Base-by-base conservation (phyloP, 2,888 invertebrate species). In the Spatulosminthurus flaviceps region DNA sequence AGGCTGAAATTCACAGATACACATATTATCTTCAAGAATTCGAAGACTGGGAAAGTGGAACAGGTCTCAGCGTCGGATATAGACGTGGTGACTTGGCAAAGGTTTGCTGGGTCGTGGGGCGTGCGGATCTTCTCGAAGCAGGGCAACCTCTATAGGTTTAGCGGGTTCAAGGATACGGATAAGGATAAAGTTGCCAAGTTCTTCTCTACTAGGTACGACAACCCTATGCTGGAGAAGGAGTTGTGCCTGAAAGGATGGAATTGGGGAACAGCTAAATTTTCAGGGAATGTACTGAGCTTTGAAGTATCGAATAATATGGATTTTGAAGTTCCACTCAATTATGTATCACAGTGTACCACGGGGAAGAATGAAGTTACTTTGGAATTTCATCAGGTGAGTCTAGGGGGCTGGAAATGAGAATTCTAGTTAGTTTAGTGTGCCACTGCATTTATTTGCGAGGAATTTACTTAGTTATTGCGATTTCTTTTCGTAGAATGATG, bases 321-420 rank as follows among this genome's bases (percentile, higher is more conserved):
- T 0, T 98, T 99, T 89, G 99, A 99, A 89, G 93, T 99, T 84
- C 99, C 99, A 0, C 88, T 99, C 60, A 93, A 93, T 85, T 93
- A 98, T 90, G 98, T 99, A 0, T 97, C 97, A 0, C 97, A 98
- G 86, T 96, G 97, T 86, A 95, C 93, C 9, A 95, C 95, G 0
- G 96, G 96, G 60, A 99, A 99, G 87, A 98, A 98, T 89, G 99
- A 99, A 90, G 97, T 98, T 4, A 97, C 97, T 0, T 89, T 99
- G 79, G 98, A 99, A 87, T 99, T 98, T 87, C 98, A 98, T 90
- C 97, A 95, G 90, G 93, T 93, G 88, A 64, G 26, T 51, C 13
- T 41, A 61, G 21, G 22, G 7, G 4, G n/a, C 60, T 60, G n/a
- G n/a, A 60, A 2, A 5, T 60, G 9, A 16, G 9, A 43, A 13